A percentile compares a stretch with the other conserved stretches of the same genome.
Evolutionary conservation across 2,113 vertebrate species (phyloP).

Genomic region (Coregonus clupeaformis): DNA sequence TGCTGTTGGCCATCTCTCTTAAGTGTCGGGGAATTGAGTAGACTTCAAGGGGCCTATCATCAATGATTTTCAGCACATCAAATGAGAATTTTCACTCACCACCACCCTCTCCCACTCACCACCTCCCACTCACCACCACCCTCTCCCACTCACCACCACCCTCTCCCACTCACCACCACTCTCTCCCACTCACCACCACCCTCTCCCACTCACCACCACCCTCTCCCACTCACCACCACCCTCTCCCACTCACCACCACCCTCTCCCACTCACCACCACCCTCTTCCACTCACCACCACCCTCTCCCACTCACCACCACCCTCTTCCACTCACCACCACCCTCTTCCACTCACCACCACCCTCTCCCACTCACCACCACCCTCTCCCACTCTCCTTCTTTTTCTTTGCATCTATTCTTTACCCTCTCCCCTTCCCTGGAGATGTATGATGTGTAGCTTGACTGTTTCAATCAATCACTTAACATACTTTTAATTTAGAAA

Average conservation of each 20-base stretch:
- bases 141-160: too few relatives aligned
- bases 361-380: too few relatives aligned
- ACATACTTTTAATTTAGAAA: too few relatives aligned
- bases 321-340: too few relatives aligned
- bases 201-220: too few relatives aligned
- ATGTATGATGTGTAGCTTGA: too few relatives aligned
- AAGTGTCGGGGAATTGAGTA: neutral
- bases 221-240: neutral
- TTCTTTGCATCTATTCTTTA: neutral
- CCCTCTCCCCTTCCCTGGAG: neutral
- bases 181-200: neutral
- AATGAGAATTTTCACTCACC: neutral
- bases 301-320: too few relatives aligned
- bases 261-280: neutral
- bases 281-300: neutral
- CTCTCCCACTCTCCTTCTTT: neutral
- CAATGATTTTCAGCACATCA: neutral
- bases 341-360: fast-evolving
- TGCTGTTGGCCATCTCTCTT: neutral
- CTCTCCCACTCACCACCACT: too few relatives aligned
- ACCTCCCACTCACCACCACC: neutral
- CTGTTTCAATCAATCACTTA: too few relatives aligned
- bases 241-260: neutral
- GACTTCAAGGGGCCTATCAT: neutral
- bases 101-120: neutral